Conservation (phyloP, 2,888 invertebrate species). For the Diaprepes abbreviatus region DNA sequence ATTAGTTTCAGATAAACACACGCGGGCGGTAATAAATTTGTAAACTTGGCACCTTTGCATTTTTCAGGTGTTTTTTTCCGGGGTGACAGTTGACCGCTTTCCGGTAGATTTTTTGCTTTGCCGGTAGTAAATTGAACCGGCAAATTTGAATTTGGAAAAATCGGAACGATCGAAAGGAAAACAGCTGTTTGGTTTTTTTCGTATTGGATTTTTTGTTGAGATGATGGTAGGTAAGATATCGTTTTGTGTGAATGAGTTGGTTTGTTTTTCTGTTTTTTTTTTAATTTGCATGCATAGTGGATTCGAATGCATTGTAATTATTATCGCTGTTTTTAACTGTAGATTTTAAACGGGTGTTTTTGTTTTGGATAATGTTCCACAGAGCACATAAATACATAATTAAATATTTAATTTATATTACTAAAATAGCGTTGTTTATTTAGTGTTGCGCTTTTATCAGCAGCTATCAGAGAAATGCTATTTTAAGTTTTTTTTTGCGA, state of each 20-base stretch:
- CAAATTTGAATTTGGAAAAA: background rate
- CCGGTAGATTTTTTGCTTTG: background rate
- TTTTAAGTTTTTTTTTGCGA: too few species aligned
- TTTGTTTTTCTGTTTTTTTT: too few species aligned
- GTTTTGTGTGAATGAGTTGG: background rate
- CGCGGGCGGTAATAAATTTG: background rate
- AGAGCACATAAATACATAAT: too few species aligned
- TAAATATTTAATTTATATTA: too few species aligned
- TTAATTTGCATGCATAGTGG: too few species aligned
- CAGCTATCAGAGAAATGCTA: too few species aligned
- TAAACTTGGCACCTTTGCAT: background rate
- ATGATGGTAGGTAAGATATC: constrained; percentile 24
- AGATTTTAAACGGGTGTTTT: too few species aligned
- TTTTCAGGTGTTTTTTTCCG: constrained; percentile 14
- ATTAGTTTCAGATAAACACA: constrained; percentile 11
- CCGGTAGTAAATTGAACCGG: background rate
- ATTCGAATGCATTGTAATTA: too few species aligned
- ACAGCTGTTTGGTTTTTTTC: constrained; percentile 21
- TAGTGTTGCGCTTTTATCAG: too few species aligned
- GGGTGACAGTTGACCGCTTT: background rate
- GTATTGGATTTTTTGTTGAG: background rate
- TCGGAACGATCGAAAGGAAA: background rate
- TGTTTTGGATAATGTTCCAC: too few species aligned
- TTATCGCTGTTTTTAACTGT: too few species aligned
- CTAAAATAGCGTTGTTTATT: too few species aligned